Percentiles rank a stretch among this genome's conserved stretches.
These are phyloP conservation scores for Alviniconcha strummeri DNA, from an alignment of 2,888 invertebrate species.

Conservation along the genomic window DNA sequence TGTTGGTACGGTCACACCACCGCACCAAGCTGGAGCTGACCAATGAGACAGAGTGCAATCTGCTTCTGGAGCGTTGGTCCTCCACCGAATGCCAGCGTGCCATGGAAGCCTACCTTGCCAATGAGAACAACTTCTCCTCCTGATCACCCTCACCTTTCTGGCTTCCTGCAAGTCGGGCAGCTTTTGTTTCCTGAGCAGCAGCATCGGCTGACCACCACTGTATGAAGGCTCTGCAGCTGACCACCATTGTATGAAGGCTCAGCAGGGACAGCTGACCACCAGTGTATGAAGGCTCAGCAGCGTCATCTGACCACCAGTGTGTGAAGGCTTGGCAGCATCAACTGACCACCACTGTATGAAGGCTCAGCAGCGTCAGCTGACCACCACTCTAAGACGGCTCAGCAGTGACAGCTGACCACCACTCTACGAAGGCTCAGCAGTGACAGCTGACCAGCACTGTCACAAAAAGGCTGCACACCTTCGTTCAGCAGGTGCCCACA, in stretches of 20 bases:
- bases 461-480: too few species aligned
- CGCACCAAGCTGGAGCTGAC: constrained; percentile 78
- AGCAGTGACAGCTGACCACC: background rate
- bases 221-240: background rate
- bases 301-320: background rate
- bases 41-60: constrained; percentile 81
- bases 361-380: background rate
- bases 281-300: background rate
- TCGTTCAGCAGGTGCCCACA: too few species aligned
- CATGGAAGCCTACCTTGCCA: constrained; percentile 67
- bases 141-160: constrained; percentile 33
- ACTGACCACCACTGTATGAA: too few species aligned
- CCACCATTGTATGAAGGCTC: background rate
- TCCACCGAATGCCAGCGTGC: constrained; percentile 82
- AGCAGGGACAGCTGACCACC: background rate
- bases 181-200: background rate
- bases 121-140: constrained; percentile 63
- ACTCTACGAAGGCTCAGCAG: too few species aligned
- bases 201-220: background rate
- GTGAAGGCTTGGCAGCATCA: too few species aligned
- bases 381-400: background rate
- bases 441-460: too few species aligned
- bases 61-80: constrained; percentile 84
- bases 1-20: constrained; percentile 78
- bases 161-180: background rate